Base-by-base conservation (phyloP, 2,797 vertebrate species). In the Megaceryle alcyon region DNA sequence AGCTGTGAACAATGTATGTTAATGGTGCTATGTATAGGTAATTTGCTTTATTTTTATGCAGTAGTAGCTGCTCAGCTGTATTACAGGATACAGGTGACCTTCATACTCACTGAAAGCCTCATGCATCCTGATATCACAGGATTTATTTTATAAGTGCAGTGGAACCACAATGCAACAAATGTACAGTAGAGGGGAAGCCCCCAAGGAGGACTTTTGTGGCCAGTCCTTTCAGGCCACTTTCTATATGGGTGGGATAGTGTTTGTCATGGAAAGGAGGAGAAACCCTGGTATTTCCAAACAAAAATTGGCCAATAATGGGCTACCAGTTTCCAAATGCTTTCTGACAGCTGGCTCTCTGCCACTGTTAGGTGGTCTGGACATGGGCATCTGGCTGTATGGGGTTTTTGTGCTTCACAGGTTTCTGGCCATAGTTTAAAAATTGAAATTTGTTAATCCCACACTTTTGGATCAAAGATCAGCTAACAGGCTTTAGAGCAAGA, bases 151-250 rank as follows among this genome's bases (percentile, higher is more conserved):
- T 68, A 14, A 8, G 44, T 72, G 63, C 65, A 75, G 80, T 79
- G 88, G 64, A 73, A 46, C 25, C 65, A 19, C 49, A 41, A 4
- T 4, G 1, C 5, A 3, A 41, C 5, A 2, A 48, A 0, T 6
- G 6, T 33, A 33, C 33, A 8, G 60, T 10, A 46, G 72, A 68
- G 53, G 26, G 51, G 46, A 29, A 73, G 20, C 19, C 46, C 18
- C 0, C 6, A 12, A 2, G 57, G 48, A 31, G 44, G 26, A 57
- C 37, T 64, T 23, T 17, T 65, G 41, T 31, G 65, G 39, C 69
- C 18, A 35, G 22, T 73, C 73, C 43, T 46, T 37, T 33, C 37
- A 35, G 51, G 78, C 35, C 37, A 5, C 31, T 71, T 43, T 49
- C 33, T 49, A 1, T 25, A 21, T 29, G 31, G 19, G 19, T 56